Conservation (phyloP, 2,113 vertebrate species). For the Chloropsis hardwickii region DNA sequence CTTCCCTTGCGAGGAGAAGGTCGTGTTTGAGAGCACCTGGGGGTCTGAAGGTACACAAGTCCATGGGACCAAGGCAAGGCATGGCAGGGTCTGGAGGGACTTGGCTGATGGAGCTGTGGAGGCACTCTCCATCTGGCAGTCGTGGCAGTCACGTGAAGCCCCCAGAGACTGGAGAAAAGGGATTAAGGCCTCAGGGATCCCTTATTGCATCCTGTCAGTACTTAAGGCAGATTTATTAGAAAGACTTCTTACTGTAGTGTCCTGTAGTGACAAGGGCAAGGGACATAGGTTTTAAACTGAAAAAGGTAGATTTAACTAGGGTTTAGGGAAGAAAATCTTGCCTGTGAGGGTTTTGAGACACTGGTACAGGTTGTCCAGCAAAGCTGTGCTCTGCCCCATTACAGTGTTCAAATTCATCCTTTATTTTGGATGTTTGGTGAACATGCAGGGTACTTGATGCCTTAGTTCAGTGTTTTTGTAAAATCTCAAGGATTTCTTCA, state of each 20-base stretch:
- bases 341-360: neutral
- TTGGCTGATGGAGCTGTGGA: neutral
- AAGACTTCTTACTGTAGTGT: neutral
- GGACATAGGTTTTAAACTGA: neutral
- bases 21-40: neutral
- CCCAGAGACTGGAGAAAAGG: neutral
- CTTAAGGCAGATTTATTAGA: neutral
- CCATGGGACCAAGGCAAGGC: neutral
- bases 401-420: neutral
- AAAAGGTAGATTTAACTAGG: too few species aligned
- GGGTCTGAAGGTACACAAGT: rapidly evolving
- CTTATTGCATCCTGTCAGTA: neutral
- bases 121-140: neutral
- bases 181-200: neutral
- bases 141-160: rapidly evolving
- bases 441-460: neutral
- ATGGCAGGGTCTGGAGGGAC: too few species aligned
- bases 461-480: neutral
- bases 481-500: neutral
- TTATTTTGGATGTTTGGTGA: neutral
- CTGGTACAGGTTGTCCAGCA: neutral
- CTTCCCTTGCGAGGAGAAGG: neutral
- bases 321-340: neutral
- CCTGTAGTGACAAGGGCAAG: neutral
- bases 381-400: neutral